A percentile compares a stretch with the other conserved stretches of the same genome.
Conservation (phyloP, 2,797 vertebrate genomes). For the Sebastes oblongus region DNA sequence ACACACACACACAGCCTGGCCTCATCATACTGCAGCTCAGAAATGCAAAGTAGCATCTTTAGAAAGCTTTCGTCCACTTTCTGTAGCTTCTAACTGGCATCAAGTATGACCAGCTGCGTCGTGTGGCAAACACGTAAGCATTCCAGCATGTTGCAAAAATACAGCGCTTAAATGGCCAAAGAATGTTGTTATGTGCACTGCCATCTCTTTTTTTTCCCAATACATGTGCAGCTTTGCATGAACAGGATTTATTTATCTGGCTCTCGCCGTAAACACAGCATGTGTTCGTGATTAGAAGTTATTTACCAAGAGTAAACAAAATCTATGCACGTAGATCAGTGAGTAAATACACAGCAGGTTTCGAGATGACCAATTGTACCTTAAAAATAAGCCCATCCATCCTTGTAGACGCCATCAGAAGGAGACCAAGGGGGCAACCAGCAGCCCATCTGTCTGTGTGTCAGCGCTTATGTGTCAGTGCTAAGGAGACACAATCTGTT, state of each 20-base stretch:
- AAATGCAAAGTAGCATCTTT: conserved; percentile 60
- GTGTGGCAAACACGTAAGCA: conserved; percentile 26
- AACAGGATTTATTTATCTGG: conserved; percentile 41
- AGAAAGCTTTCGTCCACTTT: conserved; percentile 43
- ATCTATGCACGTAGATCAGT: conserved; percentile 36
- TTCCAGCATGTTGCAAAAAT: conserved; percentile 23
- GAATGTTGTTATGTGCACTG: not conserved
- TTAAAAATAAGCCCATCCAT: conserved; percentile 74
- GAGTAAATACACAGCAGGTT: conserved; percentile 56
- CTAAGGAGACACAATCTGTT: conserved; percentile 73
- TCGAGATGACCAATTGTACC: conserved; percentile 67
- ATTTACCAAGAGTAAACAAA: conserved; percentile 57
- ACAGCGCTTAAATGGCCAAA: not conserved
- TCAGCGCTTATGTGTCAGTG: conserved; percentile 74
- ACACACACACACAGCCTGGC: conserved; percentile 5
- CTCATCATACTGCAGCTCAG: conserved; percentile 28
- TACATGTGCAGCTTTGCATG: not conserved
- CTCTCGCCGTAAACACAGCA: conserved; percentile 48
- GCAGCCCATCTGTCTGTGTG: conserved; percentile 77
- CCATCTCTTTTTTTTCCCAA: not conserved
- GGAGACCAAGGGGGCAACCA: conserved; percentile 60
- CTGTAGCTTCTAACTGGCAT: conserved; percentile 45
- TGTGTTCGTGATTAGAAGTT: conserved; percentile 68
- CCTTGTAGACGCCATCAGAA: conserved; percentile 62
- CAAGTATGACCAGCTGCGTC: conserved; percentile 43